A percentile compares a stretch with the other conserved stretches of the same genome.
phyloP scores from a whole-genome alignment of 2,797 vertebrate species.

The Sebastes taczanowskii region DNA sequence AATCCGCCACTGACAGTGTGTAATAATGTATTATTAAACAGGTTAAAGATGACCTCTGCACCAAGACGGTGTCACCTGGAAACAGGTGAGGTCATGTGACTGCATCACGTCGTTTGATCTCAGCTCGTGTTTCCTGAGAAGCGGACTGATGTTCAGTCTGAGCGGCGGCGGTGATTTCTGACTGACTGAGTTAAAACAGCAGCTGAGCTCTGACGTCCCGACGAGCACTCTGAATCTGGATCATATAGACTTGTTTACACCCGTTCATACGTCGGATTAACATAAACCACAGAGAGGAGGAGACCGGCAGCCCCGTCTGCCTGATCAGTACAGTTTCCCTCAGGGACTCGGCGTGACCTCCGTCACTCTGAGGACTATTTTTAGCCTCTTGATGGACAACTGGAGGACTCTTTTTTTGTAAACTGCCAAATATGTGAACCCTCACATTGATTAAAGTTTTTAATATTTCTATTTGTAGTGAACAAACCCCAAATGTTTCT shows the following conservation, averaged over 20 bases:
- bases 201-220: constrained; percentile 14
- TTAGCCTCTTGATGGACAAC: background rate
- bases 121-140: background rate
- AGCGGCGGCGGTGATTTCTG: background rate
- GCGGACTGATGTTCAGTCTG: background rate
- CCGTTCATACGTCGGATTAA: background rate
- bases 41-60: background rate
- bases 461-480: background rate
- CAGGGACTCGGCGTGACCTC: background rate
- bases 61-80: background rate
- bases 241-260: background rate
- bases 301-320: background rate
- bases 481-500: background rate
- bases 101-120: background rate
- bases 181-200: constrained; percentile 2
- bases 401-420: background rate
- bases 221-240: background rate
- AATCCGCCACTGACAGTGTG: too few species aligned
- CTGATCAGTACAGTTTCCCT: background rate
- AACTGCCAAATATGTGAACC: background rate
- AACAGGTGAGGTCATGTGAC: constrained; percentile 6
- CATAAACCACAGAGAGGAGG: background rate
- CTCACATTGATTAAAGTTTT: background rate
- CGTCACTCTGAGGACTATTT: background rate
- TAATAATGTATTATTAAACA: background rate